A percentile compares a stretch with the other conserved stretches of the same genome.
Conservation (phyloP, 2,113 vertebrate genomes). For the Eulemur macaco region DNA sequence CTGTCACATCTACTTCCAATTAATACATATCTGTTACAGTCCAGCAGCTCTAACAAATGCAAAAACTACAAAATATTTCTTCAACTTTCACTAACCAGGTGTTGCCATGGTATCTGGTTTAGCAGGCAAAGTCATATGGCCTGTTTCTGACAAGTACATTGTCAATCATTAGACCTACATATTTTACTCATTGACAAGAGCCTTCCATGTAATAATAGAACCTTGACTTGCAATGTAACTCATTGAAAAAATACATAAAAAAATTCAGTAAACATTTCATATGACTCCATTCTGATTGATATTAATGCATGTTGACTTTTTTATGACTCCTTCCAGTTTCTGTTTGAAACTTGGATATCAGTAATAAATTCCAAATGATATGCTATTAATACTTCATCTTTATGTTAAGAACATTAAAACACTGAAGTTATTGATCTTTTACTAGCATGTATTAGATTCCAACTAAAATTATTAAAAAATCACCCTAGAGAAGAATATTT, state of each 20-base stretch:
- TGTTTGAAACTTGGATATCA: neutral
- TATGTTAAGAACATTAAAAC: conserved; percentile 32
- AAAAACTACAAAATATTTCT: conserved; percentile 81
- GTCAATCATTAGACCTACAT: conserved; percentile 63
- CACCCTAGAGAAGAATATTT: neutral
- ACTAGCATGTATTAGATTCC: neutral
- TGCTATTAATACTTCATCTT: neutral
- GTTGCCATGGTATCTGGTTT: conserved; percentile 83
- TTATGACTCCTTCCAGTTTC: neutral
- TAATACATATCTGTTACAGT: conserved; percentile 85
- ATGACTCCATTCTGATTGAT: neutral
- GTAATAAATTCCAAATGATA: neutral
- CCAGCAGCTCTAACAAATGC: conserved; percentile 80
- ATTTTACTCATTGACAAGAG: conserved; percentile 13
- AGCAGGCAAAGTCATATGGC: conserved; percentile 64
- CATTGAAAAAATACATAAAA: neutral
- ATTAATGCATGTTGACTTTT: neutral
- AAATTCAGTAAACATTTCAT: conserved; percentile 5
- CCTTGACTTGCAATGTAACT: neutral
- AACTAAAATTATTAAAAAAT: neutral
- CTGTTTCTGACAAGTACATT: conserved; percentile 74
- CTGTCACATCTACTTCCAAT: conserved; percentile 86
- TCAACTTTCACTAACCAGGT: conserved; percentile 81
- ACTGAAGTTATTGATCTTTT: neutral
- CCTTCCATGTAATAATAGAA: neutral